These are phyloP conservation scores for Rissa tridactyla DNA, from an alignment of 2,113 vertebrate species.

Conservation along the genomic window DNA sequence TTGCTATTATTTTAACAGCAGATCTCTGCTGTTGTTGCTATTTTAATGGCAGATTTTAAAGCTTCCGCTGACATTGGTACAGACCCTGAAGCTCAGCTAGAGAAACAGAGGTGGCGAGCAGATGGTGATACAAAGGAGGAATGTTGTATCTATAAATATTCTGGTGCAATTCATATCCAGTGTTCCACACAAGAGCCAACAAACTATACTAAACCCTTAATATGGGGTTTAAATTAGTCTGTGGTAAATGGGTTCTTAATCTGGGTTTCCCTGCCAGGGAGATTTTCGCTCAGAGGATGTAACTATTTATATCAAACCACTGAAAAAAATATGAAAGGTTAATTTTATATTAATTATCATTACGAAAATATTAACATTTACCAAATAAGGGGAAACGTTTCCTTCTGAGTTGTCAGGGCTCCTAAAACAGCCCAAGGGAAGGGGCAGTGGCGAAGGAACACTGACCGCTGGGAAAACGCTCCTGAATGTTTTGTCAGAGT, in stretches of 20 bases:
- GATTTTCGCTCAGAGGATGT: background rate
- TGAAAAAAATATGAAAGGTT: background rate
- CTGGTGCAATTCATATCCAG: slow-evolving; percentile 14
- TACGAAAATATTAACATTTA: background rate
- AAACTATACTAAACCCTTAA: background rate
- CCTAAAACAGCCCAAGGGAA: background rate
- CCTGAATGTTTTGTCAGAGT: background rate
- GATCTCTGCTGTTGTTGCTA: slow-evolving; percentile 56
- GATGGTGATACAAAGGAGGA: slow-evolving; percentile 54
- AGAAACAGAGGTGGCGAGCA: slow-evolving; percentile 56
- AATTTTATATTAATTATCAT: background rate
- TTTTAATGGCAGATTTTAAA: slow-evolving; percentile 66
- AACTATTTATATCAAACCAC: background rate
- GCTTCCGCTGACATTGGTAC: slow-evolving; percentile 60
- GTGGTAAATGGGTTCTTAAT: background rate
- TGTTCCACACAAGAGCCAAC: background rate
- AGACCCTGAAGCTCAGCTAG: slow-evolving; percentile 42
- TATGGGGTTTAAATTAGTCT: background rate
- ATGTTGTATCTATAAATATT: slow-evolving; percentile 58
- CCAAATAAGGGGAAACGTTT: background rate
- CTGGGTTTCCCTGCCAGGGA: background rate
- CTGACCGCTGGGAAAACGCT: background rate
- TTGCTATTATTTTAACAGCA: slow-evolving; percentile 63
- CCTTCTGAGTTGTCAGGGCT: background rate
- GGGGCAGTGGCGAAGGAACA: background rate